Percentiles rank a stretch among this genome's conserved stretches.
These are phyloP conservation scores for Trematocara variabile DNA, from an alignment of 2,113 vertebrate species.

Conservation along the genomic window DNA sequence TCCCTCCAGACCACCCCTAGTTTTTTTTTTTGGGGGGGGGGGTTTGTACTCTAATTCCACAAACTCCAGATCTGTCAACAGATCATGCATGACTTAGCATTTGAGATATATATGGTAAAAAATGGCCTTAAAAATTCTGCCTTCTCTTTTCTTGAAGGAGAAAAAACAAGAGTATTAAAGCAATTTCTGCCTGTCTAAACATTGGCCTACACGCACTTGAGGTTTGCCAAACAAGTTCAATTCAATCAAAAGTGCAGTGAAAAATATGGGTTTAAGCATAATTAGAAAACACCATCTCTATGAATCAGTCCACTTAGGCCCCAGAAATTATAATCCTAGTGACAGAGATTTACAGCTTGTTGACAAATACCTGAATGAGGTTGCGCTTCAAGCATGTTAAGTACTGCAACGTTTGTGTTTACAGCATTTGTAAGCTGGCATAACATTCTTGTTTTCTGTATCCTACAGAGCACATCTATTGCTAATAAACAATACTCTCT, in stretches of 20 bases:
- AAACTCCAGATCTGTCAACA: background rate
- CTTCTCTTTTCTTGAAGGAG: background rate
- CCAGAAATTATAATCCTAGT: constrained; percentile 16
- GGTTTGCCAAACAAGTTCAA: constrained; percentile 31
- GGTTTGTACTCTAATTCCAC: background rate
- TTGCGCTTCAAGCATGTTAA: background rate
- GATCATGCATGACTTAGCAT: background rate
- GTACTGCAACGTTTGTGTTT: background rate
- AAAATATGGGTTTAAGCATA: constrained; percentile 29
- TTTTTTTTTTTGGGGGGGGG: too few species aligned
- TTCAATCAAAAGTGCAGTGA: constrained; percentile 19
- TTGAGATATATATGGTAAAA: background rate
- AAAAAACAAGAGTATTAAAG: background rate
- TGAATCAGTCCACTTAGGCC: constrained; percentile 33
- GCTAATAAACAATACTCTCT: constrained; percentile 44
- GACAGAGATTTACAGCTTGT: constrained; percentile 40
- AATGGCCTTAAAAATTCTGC: background rate
- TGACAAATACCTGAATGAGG: constrained; percentile 35
- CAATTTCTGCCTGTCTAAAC: constrained; percentile 2
- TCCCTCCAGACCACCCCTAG: too few species aligned
- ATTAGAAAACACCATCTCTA: constrained; percentile 35
- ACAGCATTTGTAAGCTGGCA: background rate
- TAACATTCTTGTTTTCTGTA: background rate
- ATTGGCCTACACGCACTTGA: background rate
- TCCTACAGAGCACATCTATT: constrained; percentile 17